These are phyloP conservation scores for Zaprionus lineosus DNA, from an alignment of 2,888 invertebrate genomes.

Conservation along the genomic window DNA sequence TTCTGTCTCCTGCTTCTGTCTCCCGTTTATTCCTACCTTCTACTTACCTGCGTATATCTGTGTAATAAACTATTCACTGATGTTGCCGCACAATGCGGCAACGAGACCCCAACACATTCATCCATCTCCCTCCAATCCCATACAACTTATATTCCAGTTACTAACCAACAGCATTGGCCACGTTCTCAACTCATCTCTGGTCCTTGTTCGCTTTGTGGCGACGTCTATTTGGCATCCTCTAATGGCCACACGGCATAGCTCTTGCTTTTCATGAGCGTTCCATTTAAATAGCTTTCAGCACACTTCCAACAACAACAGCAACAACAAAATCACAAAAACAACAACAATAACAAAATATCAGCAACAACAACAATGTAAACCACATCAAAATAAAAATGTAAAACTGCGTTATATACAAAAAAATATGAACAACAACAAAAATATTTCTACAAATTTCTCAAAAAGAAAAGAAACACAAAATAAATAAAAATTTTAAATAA, in stretches of 20 bases:
- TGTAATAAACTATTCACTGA: slow-evolving; percentile 70
- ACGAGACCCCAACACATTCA: slow-evolving; percentile 17
- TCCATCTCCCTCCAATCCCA: slow-evolving; percentile 7
- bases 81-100: slow-evolving; percentile 50
- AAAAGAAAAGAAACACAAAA: slow-evolving; percentile 24
- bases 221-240: slow-evolving; percentile 62
- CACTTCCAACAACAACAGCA: slow-evolving; percentile 22
- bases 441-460: too few species aligned
- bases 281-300: slow-evolving; percentile 69
- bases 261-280: slow-evolving; percentile 57
- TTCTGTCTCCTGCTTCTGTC: background rate
- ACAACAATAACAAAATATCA: slow-evolving; percentile 65
- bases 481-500: slow-evolving; percentile 51
- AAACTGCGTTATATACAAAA: slow-evolving; percentile 9
- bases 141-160: background rate
- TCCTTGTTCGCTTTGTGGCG: slow-evolving; percentile 53
- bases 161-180: slow-evolving; percentile 1
- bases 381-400: slow-evolving; percentile 64
- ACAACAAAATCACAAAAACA: slow-evolving; percentile 20
- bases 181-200: slow-evolving; percentile 12
- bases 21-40: background rate
- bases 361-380: slow-evolving; percentile 42
- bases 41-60: slow-evolving; percentile 20
- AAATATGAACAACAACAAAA: too few species aligned
- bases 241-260: slow-evolving; percentile 53